Conservation (phyloP, 2,797 vertebrate genomes). For the Xenops minutus region DNA sequence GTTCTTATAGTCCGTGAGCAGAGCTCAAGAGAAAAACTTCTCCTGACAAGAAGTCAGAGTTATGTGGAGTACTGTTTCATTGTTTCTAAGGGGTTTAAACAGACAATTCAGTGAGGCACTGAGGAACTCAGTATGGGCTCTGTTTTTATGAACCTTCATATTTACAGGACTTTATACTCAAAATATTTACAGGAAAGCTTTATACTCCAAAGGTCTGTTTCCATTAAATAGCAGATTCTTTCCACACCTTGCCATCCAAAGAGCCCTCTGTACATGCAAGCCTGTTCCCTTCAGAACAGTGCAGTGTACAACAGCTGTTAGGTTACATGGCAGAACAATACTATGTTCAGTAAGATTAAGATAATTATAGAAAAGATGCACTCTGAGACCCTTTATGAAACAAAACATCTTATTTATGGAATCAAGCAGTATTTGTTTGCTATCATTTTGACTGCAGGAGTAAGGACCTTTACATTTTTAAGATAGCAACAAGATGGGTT, state of each 20-base stretch:
- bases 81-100: not conserved
- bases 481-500: not conserved
- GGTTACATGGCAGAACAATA: not conserved
- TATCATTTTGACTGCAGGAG: not conserved
- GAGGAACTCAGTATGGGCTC: not conserved
- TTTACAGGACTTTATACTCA: not conserved
- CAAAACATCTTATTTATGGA: not conserved
- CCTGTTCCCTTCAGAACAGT: not conserved
- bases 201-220: not conserved
- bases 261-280: accelerated
- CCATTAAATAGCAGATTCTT: not conserved
- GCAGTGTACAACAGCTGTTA: not conserved
- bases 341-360: not conserved
- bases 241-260: not conserved
- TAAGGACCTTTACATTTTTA: not conserved
- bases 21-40: not conserved
- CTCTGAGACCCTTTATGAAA: not conserved
- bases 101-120: not conserved
- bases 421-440: not conserved
- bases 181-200: not conserved
- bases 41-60: not conserved
- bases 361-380: not conserved
- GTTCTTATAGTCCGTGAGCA: not conserved
- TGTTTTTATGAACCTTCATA: not conserved
- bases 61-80: not conserved